Conservation (phyloP, 1,140 invertebrate species). For the Hyles euphorbiae region DNA sequence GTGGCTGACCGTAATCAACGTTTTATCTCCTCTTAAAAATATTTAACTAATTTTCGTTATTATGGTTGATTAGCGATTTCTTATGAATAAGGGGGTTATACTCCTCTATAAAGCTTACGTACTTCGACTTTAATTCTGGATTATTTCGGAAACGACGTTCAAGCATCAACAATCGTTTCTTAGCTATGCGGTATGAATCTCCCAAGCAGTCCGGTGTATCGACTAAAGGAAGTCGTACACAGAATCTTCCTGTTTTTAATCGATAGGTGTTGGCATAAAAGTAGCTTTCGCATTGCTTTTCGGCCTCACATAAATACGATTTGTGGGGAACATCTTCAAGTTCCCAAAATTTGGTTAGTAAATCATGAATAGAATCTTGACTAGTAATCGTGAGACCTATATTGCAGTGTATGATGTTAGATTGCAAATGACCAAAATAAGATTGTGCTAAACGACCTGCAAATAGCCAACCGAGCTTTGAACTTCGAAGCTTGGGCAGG, state of each 20-base stretch:
- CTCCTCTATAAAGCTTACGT: too few species aligned
- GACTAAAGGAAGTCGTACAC: conserved; percentile 10
- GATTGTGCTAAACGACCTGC: conserved; percentile 9
- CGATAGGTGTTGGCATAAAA: conserved; percentile 9
- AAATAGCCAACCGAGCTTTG: conserved; percentile 15
- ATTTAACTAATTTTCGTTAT: too few species aligned
- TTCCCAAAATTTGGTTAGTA: conserved; percentile 10
- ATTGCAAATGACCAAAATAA: background rate
- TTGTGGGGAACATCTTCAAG: conserved; percentile 9
- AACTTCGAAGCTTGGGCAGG: conserved; percentile 3
- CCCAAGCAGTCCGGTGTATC: conserved; percentile 12
- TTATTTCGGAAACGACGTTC: too few species aligned
- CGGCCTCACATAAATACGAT: background rate
- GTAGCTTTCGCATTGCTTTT: conserved; percentile 9
- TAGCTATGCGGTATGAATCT: too few species aligned
- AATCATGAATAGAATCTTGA: conserved; percentile 4
- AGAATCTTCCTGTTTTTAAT: conserved; percentile 9
- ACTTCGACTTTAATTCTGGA: too few species aligned
- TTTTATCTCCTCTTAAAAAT: too few species aligned
- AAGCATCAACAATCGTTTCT: too few species aligned
- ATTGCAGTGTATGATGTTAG: background rate
- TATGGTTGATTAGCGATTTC: too few species aligned
- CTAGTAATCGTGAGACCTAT: conserved; percentile 7
- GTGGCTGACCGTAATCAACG: too few species aligned
- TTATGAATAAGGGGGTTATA: too few species aligned